Evolutionary conservation across 2,797 vertebrate species (phyloP).

Genomic region (Scyliorhinus canicula): DNA sequence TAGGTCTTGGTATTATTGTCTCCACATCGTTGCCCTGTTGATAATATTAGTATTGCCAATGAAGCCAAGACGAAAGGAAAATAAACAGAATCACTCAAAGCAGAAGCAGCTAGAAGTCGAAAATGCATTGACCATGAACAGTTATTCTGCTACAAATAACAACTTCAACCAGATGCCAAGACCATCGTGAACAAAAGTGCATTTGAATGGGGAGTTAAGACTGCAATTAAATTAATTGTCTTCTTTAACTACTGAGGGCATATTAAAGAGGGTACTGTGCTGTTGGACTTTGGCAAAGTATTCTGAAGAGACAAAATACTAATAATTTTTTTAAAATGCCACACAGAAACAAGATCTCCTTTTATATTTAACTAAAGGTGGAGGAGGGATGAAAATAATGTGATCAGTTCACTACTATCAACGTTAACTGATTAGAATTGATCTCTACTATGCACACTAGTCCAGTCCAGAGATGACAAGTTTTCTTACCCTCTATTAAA

Average conservation of each 20-base stretch:
- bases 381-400: background rate
- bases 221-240: conserved; percentile 14
- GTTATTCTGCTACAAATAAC: conserved; percentile 68
- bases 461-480: background rate
- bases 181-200: conserved; percentile 65
- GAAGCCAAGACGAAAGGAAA: conserved; percentile 67
- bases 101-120: conserved; percentile 54
- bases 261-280: background rate
- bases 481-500: background rate
- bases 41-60: conserved; percentile 72
- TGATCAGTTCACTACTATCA: background rate
- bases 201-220: conserved; percentile 50
- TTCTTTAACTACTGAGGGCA: background rate
- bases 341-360: background rate
- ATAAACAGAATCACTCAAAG: conserved; percentile 51
- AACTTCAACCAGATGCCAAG: conserved; percentile 80
- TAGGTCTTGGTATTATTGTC: conserved; percentile 88
- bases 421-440: background rate
- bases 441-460: background rate
- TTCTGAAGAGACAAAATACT: background rate
- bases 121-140: conserved; percentile 56
- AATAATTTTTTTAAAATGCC: background rate
- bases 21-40: conserved; percentile 77
- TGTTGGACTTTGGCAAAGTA: background rate
- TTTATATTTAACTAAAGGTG: background rate